These are phyloP conservation scores for Polia nebulosa DNA, from an alignment of 2,888 invertebrate species.

Conservation along the genomic window DNA sequence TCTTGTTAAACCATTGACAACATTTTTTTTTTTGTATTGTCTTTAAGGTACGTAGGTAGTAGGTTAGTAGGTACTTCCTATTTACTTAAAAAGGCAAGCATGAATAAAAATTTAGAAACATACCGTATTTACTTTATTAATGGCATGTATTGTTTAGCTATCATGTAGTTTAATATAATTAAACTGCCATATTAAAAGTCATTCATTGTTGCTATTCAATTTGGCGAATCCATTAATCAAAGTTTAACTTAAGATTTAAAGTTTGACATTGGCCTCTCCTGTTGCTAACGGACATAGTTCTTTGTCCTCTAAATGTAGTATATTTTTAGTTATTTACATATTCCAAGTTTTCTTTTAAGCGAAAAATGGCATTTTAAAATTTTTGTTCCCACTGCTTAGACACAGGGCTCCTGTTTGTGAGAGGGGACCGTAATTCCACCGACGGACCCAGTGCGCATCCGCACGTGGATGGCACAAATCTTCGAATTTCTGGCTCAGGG, in stretches of 20 bases:
- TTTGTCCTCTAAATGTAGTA: not conserved
- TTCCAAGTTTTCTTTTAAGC: not conserved
- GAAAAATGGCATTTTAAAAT: too few species aligned
- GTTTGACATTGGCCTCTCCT: constrained; percentile 6
- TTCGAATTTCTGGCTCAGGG: too few species aligned
- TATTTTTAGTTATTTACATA: not conserved
- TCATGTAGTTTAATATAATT: not conserved
- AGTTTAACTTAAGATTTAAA: not conserved
- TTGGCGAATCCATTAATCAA: constrained; percentile 23
- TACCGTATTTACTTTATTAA: constrained; percentile 26
- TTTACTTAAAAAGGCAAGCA: constrained; percentile 2
- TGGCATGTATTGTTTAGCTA: constrained; percentile 21
- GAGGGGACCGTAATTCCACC: too few species aligned
- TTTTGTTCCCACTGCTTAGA: too few species aligned
- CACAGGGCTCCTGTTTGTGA: too few species aligned
- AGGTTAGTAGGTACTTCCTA: too few species aligned
- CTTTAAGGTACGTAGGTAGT: too few species aligned
- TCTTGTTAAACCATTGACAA: constrained; percentile 20
- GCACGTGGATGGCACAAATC: too few species aligned
- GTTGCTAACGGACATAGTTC: not conserved
- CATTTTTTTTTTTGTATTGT: constrained; percentile 48
- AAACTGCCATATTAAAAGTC: constrained; percentile 19
- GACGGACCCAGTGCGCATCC: too few species aligned
- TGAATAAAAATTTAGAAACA: constrained; percentile 15
- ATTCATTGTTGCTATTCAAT: constrained; percentile 12